Conservation (phyloP, 1,140 invertebrate genomes). For the Hycleus cichorii region DNA sequence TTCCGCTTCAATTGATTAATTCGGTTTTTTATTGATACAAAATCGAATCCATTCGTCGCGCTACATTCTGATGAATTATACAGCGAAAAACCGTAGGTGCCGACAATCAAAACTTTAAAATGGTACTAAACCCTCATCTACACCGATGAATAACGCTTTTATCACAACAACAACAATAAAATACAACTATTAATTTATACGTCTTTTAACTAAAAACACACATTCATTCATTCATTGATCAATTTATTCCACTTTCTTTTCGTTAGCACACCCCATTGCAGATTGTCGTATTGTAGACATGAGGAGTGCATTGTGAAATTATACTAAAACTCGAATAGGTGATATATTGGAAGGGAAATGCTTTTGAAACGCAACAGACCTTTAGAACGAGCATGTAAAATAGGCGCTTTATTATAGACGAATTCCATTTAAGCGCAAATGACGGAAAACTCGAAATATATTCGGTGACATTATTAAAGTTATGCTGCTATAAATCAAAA, state of each 20-base stretch:
- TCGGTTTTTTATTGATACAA: background rate
- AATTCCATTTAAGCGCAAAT: slow-evolving; percentile 32
- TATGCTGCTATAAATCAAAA: background rate
- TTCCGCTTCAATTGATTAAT: slow-evolving; percentile 7
- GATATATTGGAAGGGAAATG: slow-evolving; percentile 20
- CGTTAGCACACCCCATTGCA: no score
- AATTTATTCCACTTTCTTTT: no score
- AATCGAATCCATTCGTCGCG: slow-evolving; percentile 6
- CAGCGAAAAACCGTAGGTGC: background rate
- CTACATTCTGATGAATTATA: slow-evolving; percentile 5
- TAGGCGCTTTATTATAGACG: slow-evolving; percentile 32
- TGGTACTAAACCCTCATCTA: no score
- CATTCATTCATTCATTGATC: no score
- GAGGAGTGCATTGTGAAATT: no score
- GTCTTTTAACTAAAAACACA: no score
- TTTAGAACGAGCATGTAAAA: slow-evolving; percentile 32
- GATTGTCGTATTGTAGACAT: no score
- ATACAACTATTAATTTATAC: no score
- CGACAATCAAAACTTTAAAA: no score
- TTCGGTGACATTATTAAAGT: background rate
- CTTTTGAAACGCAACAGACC: slow-evolving; percentile 21
- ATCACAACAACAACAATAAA: no score
- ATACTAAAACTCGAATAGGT: slow-evolving; percentile 3
- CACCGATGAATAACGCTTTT: no score
- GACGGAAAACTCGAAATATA: slow-evolving; percentile 24